Conservation (phyloP, 2,113 vertebrate species). For the Nesogale talazaci region DNA sequence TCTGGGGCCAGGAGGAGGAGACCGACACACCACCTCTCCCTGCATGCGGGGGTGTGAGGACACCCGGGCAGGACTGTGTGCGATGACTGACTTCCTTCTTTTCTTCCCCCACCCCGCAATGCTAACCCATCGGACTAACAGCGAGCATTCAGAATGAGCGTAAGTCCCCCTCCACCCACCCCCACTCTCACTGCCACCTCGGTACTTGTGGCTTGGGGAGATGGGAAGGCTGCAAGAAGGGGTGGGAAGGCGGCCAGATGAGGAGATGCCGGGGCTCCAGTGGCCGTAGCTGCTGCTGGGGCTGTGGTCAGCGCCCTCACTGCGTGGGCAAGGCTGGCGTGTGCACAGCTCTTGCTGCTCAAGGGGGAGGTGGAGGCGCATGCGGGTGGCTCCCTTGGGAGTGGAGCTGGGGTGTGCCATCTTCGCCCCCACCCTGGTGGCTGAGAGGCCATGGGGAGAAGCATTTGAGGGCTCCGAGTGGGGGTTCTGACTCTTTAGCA, state of each 20-base stretch:
- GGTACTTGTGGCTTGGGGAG: not conserved
- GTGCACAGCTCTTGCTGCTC: not conserved
- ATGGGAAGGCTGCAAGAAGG: constrained; percentile 29
- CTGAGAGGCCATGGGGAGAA: not conserved
- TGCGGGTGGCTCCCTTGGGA: not conserved
- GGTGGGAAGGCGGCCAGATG: not conserved
- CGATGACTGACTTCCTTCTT: constrained; percentile 78
- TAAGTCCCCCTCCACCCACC: constrained; percentile 88
- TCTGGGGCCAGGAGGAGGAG: not conserved
- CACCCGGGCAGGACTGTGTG: rapidly evolving
- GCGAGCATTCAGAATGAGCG: constrained; percentile 96
- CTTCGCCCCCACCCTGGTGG: not conserved
- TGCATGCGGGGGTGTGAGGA: constrained; percentile 23
- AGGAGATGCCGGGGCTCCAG: not conserved
- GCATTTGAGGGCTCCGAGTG: too few relatives aligned
- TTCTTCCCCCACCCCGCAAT: constrained; percentile 47
- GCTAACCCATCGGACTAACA: constrained; percentile 92
- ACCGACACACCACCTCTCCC: not conserved
- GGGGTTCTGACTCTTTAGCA: not conserved
- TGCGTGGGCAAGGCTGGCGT: not conserved
- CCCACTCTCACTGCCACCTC: not conserved
- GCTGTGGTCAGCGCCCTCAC: not conserved
- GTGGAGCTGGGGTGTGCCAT: not conserved
- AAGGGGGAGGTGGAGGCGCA: not conserved
- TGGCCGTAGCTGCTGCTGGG: not conserved